phyloP scores from a whole-genome alignment of 2,797 vertebrate genomes.

The Tapirus indicus region DNA sequence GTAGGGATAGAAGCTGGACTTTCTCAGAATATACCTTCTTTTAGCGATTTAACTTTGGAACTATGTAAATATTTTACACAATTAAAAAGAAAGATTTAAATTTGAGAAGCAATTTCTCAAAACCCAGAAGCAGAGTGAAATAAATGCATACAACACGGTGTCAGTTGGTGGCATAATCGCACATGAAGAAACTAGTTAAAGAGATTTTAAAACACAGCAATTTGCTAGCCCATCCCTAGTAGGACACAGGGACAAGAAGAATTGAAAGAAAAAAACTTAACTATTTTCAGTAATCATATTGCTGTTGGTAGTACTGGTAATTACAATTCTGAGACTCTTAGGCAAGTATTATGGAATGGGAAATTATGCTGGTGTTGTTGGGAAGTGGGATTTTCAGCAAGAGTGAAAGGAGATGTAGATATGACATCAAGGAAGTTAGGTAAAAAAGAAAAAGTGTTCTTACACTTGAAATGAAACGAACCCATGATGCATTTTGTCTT shows the following conservation, averaged over 20 bases:
- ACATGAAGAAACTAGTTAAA: background rate
- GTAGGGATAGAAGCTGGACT: background rate
- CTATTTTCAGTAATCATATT: background rate
- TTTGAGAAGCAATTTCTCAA: slow-evolving; percentile 21
- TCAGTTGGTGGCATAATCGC: background rate
- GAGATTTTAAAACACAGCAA: slow-evolving; percentile 2
- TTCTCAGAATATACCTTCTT: background rate
- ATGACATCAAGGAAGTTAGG: background rate
- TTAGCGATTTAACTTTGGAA: slow-evolving; percentile 47
- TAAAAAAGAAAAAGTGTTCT: background rate
- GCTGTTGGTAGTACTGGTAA: background rate
- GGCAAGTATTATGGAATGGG: background rate
- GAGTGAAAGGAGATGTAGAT: background rate
- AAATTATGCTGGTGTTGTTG: background rate
- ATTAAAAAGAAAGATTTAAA: slow-evolving; percentile 51
- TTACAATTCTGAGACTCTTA: background rate
- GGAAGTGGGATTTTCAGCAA: background rate
- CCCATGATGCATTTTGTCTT: background rate
- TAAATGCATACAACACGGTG: background rate
- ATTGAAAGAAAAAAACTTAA: background rate
- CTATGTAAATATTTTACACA: background rate
- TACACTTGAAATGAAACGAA: slow-evolving; percentile 34
- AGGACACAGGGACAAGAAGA: background rate
- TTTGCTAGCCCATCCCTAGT: background rate
- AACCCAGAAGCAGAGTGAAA: background rate